Evolutionary conservation across 2,797 vertebrate genomes (phyloP).

Genomic region (Streptopelia turtur): DNA sequence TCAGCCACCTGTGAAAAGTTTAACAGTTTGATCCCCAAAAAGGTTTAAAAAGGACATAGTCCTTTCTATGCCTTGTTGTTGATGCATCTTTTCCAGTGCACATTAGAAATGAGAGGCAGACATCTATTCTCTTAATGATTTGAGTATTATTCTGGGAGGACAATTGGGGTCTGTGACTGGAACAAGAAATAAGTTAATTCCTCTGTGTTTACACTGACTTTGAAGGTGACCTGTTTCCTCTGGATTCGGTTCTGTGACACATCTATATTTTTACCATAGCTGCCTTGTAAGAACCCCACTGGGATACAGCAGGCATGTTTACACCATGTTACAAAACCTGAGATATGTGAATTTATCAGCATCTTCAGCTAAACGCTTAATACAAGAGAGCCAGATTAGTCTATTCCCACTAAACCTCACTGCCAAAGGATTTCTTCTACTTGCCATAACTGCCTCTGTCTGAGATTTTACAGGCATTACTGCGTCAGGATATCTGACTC

Average conservation of each 20-base stretch:
- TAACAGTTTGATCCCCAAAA: not conserved
- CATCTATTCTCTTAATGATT: not conserved
- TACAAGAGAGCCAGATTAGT: not conserved
- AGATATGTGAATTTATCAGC: not conserved
- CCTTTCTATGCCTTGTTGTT: not conserved
- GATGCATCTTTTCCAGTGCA: not conserved
- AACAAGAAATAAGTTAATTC: not conserved
- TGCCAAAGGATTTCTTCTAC: not conserved
- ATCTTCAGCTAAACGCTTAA: not conserved
- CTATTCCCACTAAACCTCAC: not conserved
- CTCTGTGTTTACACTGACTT: not conserved
- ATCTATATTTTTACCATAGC: not conserved
- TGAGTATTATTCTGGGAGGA: not conserved
- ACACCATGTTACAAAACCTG: not conserved
- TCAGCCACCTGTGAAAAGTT: conserved; percentile 35
- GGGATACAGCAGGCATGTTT: not conserved
- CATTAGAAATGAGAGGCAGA: not conserved
- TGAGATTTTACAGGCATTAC: not conserved
- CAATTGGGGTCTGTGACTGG: not conserved
- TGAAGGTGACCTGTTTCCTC: not conserved
- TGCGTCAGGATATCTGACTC: not conserved
- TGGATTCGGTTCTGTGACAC: not conserved
- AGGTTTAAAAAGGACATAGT: not conserved
- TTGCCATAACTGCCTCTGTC: not conserved
- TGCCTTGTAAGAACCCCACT: not conserved